Evolutionary conservation across 2,888 invertebrate genomes (phyloP).

Genomic region (Erannis defoliaria): DNA sequence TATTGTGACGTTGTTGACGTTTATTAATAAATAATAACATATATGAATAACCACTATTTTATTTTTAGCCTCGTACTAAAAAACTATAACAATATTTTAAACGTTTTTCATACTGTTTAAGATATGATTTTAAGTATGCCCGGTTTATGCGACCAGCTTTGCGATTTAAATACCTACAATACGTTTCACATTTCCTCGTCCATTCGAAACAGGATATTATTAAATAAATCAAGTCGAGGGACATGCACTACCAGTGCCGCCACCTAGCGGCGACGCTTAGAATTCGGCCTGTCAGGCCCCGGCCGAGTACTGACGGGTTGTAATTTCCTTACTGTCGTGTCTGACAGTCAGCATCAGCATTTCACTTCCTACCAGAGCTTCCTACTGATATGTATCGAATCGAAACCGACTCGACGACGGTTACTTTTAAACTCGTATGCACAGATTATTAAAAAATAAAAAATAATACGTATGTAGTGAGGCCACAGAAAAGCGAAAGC

Average conservation of each 20-base stretch:
- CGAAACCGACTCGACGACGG: conserved; percentile 7
- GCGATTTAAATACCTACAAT: neutral
- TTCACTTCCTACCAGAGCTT: conserved; percentile 38
- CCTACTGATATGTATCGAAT: no score
- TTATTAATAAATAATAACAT: no score
- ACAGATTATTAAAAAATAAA: no score
- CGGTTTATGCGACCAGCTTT: neutral
- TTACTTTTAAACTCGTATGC: no score
- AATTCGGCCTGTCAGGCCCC: conserved; percentile 5
- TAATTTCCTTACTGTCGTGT: conserved; percentile 23
- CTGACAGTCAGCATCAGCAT: conserved; percentile 14
- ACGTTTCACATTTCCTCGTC: neutral
- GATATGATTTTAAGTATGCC: no score
- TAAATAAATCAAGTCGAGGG: neutral
- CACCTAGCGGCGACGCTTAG: conserved; percentile 13
- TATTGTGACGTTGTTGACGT: no score
- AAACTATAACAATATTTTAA: no score
- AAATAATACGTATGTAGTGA: no score
- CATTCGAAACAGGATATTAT: conserved; percentile 1
- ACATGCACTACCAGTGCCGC: neutral
- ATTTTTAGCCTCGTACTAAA: no score
- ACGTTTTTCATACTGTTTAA: no score
- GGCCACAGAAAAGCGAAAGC: no score
- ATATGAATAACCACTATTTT: no score
- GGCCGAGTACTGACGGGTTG: conserved; percentile 39